These are phyloP conservation scores for Pterois miles DNA, from an alignment of 2,797 vertebrate species.

Conservation along the genomic window DNA sequence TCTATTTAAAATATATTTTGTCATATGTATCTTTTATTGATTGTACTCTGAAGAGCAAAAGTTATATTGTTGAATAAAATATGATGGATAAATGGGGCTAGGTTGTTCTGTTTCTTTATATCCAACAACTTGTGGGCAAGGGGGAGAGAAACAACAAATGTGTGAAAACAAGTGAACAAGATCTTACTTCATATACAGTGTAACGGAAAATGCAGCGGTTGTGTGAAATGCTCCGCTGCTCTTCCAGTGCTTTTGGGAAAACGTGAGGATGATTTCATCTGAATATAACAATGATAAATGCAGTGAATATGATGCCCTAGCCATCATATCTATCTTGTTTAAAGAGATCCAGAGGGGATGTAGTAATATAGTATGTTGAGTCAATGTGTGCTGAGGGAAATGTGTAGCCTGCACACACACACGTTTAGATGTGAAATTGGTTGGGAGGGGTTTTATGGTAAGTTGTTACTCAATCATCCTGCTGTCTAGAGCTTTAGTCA, in stretches of 20 bases:
- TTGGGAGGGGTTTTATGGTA: constrained; percentile 80
- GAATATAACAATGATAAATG: constrained; percentile 73
- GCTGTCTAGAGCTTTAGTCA: constrained; percentile 66
- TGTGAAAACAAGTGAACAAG: constrained; percentile 25
- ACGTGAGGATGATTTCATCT: constrained; percentile 69
- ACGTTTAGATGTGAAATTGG: constrained; percentile 59
- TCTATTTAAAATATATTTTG: constrained; percentile 85
- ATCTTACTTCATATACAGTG: constrained; percentile 38
- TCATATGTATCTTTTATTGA: constrained; percentile 79
- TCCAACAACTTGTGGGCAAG: neutral
- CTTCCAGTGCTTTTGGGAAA: constrained; percentile 52
- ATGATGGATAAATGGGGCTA: constrained; percentile 73
- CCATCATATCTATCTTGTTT: constrained; percentile 71
- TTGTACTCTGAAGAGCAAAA: constrained; percentile 87
- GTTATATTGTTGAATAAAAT: constrained; percentile 90
- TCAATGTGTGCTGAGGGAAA: constrained; percentile 58
- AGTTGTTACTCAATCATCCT: constrained; percentile 79
- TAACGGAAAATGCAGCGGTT: constrained; percentile 58
- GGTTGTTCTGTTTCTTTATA: constrained; percentile 24
- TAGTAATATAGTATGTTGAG: constrained; percentile 54
- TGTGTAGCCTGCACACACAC: constrained; percentile 28
- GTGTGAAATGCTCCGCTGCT: constrained; percentile 51
- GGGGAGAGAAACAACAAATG: constrained; percentile 5
- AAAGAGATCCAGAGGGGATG: constrained; percentile 64
- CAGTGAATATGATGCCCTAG: constrained; percentile 53